Evolutionary conservation across 2,113 vertebrate species (phyloP).

Genomic region (Leptodactylus fuscus): DNA sequence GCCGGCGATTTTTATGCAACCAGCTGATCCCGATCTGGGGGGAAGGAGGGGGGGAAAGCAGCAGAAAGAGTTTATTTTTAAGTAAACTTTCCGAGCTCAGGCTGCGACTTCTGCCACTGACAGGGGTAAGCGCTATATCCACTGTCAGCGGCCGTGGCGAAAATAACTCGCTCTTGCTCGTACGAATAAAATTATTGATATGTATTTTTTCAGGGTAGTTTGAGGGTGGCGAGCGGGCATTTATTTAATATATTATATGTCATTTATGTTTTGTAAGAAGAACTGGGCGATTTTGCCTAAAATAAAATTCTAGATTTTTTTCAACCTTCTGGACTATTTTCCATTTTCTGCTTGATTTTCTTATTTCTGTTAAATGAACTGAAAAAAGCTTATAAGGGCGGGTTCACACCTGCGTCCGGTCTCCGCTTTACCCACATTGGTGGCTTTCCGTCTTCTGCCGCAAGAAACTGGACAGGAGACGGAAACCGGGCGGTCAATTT

Average conservation of each 20-base stretch:
- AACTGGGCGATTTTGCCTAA: too few relatives aligned
- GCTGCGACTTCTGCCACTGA: not conserved
- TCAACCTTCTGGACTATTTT: too few relatives aligned
- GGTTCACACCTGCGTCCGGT: too few relatives aligned
- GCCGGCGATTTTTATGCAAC: slow-evolving; percentile 79
- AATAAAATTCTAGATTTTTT: too few relatives aligned
- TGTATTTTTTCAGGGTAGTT: not conserved
- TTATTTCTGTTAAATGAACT: too few relatives aligned
- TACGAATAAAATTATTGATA: not conserved
- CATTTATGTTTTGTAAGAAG: too few relatives aligned
- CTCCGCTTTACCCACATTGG: too few relatives aligned
- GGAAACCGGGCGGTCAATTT: too few relatives aligned
- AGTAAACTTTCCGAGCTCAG: slow-evolving; percentile 68
- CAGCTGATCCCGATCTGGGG: slow-evolving; percentile 82
- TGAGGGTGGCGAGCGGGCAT: not conserved
- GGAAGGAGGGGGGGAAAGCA: slow-evolving; percentile 72
- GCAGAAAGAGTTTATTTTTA: slow-evolving; percentile 74
- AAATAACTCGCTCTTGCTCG: not conserved
- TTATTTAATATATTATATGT: not conserved
- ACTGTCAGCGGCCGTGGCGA: not conserved
- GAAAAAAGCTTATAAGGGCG: too few relatives aligned
- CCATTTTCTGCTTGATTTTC: too few relatives aligned
- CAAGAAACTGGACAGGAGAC: too few relatives aligned
- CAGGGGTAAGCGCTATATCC: not conserved
- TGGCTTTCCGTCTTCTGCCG: too few relatives aligned